Conservation (phyloP, 2,113 vertebrate genomes). For the Lepisosteus osseus region DNA sequence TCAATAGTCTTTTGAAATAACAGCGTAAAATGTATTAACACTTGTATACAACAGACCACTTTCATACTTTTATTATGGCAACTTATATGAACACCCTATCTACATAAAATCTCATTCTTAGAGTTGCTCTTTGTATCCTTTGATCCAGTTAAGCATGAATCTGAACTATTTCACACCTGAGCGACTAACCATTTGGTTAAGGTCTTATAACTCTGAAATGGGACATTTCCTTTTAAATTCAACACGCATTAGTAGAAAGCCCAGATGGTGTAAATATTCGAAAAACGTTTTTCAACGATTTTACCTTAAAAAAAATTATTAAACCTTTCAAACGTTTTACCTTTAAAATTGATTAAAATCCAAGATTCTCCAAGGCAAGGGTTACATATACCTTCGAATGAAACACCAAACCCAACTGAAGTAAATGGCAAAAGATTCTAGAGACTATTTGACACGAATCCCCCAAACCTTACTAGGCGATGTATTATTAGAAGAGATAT, state of each 20-base stretch:
- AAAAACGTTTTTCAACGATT: neutral
- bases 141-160: conserved; percentile 17
- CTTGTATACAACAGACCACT: too few relatives aligned
- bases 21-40: too few relatives aligned
- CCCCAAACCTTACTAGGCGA: too few relatives aligned
- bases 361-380: neutral
- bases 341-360: neutral
- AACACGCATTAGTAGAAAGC: neutral
- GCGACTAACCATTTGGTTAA: neutral
- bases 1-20: too few relatives aligned
- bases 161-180: neutral
- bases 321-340: neutral
- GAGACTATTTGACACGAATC: too few relatives aligned
- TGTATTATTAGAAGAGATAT: neutral
- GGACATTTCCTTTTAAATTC: neutral
- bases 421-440: neutral
- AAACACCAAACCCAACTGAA: neutral
- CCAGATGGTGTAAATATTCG: neutral
- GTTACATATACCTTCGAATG: conserved; percentile 2
- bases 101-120: conserved; percentile 15
- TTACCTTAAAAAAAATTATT: too few relatives aligned
- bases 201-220: neutral
- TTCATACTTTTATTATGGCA: conserved; percentile 8
- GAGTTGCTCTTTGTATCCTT: neutral
- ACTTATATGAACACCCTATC: conserved; percentile 14